Evolutionary conservation across 2,888 invertebrate genomes (phyloP).

Genomic region (Mimas tiliae): DNA sequence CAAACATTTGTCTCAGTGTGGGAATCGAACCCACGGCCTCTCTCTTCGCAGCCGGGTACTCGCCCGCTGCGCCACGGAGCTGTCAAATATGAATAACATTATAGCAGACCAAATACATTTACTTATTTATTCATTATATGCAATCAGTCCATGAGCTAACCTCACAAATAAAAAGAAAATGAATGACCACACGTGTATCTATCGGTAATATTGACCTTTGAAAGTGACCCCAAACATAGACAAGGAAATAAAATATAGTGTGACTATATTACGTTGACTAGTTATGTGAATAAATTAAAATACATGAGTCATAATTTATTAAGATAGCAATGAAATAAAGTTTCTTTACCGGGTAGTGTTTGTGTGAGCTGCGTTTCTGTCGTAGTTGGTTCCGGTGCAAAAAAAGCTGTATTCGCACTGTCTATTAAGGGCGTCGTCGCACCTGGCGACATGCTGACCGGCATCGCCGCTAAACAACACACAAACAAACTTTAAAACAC

Average conservation of each 20-base stretch:
- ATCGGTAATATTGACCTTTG: not conserved
- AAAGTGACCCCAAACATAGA: not conserved
- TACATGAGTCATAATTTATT: not conserved
- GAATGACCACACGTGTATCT: not conserved
- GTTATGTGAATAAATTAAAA: not conserved
- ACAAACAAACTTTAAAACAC: slow-evolving; percentile 24
- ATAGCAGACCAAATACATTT: no score
- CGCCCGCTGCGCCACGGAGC: no score
- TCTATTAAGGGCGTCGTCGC: slow-evolving; percentile 76
- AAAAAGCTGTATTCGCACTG: slow-evolving; percentile 70
- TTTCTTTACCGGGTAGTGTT: slow-evolving; percentile 64
- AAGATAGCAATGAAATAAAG: not conserved
- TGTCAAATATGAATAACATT: no score
- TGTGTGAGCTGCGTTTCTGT: slow-evolving; percentile 74
- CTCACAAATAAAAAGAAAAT: no score
- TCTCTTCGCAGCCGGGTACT: no score
- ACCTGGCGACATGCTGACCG: slow-evolving; percentile 77
- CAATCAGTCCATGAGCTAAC: no score
- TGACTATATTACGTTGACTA: not conserved
- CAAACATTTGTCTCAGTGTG: no score
- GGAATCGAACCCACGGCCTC: no score
- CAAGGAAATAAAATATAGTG: not conserved
- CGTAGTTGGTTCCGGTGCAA: slow-evolving; percentile 70
- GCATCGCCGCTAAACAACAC: slow-evolving; percentile 67
- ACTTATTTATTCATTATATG: no score